A percentile compares a stretch with the other conserved stretches of the same genome.
phyloP scores from a whole-genome alignment of 2,797 vertebrate species.

The Hirundo rustica region DNA sequence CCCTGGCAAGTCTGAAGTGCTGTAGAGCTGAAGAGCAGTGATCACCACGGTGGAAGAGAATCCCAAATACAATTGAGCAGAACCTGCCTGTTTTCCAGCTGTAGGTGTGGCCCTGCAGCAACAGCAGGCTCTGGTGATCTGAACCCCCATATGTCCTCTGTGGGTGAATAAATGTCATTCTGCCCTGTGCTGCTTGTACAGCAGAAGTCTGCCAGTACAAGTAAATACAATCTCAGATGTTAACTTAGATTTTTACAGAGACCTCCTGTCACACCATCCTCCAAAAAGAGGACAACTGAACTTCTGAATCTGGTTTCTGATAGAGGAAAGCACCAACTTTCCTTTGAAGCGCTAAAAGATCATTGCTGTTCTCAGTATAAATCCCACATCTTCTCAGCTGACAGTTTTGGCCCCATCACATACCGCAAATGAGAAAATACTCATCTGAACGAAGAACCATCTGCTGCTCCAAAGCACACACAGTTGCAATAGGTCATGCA shows the following conservation, averaged over 20 bases:
- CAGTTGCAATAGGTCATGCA: neutral
- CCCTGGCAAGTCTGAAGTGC: neutral
- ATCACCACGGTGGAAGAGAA: neutral
- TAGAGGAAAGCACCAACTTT: neutral
- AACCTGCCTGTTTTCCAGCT: neutral
- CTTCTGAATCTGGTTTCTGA: neutral
- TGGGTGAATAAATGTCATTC: neutral
- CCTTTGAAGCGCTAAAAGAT: neutral
- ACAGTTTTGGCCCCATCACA: neutral
- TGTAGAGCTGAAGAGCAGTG: neutral
- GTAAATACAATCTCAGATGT: neutral
- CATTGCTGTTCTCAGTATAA: neutral
- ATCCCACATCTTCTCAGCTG: neutral
- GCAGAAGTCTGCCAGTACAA: neutral
- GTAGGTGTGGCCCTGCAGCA: neutral
- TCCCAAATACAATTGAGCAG: neutral
- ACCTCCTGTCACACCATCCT: neutral
- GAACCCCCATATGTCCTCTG: neutral
- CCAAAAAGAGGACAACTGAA: neutral
- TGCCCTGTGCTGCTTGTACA: neutral
- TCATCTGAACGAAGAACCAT: conserved; percentile 37
- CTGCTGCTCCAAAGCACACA: conserved; percentile 29
- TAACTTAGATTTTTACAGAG: neutral
- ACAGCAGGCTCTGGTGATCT: neutral
- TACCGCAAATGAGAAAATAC: conserved; percentile 25